Evolutionary conservation across 1,140 invertebrate species (phyloP).

Genomic region (Venustaconcha ellipsiformis): DNA sequence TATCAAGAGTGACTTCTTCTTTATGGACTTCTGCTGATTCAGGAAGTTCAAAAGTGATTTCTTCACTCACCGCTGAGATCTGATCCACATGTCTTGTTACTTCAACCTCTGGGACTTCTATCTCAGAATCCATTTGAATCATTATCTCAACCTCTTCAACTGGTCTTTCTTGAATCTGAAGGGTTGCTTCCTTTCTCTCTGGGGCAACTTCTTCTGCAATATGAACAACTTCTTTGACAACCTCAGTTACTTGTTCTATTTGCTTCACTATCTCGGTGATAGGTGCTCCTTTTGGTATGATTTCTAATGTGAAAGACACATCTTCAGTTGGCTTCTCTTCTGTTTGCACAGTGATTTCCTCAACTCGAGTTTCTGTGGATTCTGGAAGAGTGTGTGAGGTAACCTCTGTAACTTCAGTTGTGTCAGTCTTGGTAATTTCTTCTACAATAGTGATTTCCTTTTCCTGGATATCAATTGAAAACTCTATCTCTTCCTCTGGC

Average conservation of each 20-base stretch:
- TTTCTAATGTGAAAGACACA: neutral
- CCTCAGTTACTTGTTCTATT: no score
- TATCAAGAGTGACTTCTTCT: constrained; percentile 22
- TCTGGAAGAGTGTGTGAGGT: constrained; percentile 12
- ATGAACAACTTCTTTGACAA: neutral
- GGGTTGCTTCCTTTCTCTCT: constrained; percentile 41
- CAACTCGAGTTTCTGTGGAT: constrained; percentile 34
- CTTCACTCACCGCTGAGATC: constrained; percentile 18
- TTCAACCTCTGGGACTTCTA: constrained; percentile 18
- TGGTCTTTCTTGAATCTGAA: constrained; percentile 45
- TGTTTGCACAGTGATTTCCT: constrained; percentile 53
- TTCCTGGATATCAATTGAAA: constrained; percentile 26
- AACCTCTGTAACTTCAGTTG: constrained; percentile 20
- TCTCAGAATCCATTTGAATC: constrained; percentile 16
- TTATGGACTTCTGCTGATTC: constrained; percentile 25
- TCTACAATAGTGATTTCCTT: constrained; percentile 15
- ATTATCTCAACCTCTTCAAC: constrained; percentile 17
- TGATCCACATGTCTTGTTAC: constrained; percentile 32
- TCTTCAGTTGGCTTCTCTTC: constrained; percentile 32
- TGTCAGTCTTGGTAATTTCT: constrained; percentile 24
- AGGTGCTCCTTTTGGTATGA: no score
- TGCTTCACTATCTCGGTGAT: no score
- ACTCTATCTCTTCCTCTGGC: constrained; percentile 32
- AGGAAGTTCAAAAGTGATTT: constrained; percentile 26
- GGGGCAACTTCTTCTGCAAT: constrained; percentile 28